Base-by-base conservation (phyloP, 2,888 invertebrate genomes). In the Drosophila conformis region DNA sequence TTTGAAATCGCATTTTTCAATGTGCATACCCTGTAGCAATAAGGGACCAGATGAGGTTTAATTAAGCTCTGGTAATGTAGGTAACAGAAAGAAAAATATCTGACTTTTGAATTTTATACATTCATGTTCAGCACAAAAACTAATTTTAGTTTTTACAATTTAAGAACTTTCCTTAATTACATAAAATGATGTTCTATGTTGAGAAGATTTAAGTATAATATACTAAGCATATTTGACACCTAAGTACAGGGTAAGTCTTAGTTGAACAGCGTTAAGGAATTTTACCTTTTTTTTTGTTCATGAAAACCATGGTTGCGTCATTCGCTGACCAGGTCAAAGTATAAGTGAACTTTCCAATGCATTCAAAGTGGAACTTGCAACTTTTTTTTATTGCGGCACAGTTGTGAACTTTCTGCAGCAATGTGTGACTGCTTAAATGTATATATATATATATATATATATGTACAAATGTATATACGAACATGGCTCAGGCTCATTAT, bases 401-500 rank as follows among this genome's bases (percentile, higher is more conserved):
- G 40, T 42, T 46, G 48, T 29, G 18, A 15, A 58, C 35, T 63
- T 46, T 35, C 4, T 29, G 18, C 11, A 10, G 59, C 13, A 25
- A 33, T 29, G 18, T 36, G 25, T 21, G 35, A 33, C 56, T 10
- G n/a, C 46, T 33, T 54, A 46, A 46, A 25, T 46, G 15, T 21
- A 58, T 56, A 7, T 35, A 40, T 53, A 29, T 52, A 35, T 61
- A 48, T 25, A 53, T 71, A 29, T 76, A 29, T 35, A 35, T 40
- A 52, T 21, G 31, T 60, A 29, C 35, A 13, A 38, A 46, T 54
- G 25, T 38, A 13, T 38, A n/a, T 38, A 33, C 5, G 36, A 11
- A 8, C 4, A 8, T 48, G 56, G 63, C 62, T 58, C 57, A 60
- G 49, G 65, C 87, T 84, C 73, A 78, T 83, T 83, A 88, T 46